A percentile compares a stretch with the other conserved stretches of the same genome.
Evolutionary conservation across 2,797 vertebrate species (phyloP).

Genomic region (Centropyge bicolor): DNA sequence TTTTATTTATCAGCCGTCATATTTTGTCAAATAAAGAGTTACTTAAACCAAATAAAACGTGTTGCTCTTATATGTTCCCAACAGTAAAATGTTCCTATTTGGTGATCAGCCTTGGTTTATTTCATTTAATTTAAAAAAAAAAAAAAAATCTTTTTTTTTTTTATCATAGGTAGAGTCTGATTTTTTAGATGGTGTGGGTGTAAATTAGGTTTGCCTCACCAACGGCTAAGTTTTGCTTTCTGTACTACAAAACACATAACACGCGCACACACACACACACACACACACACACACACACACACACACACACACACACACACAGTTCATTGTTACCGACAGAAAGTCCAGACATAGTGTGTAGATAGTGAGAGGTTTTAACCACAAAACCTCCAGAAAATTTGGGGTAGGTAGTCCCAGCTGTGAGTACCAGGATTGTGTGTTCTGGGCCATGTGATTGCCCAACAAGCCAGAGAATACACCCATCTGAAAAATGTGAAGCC

Average conservation of each 20-base stretch:
- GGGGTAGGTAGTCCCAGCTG: conserved; percentile 50
- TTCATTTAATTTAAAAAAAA: no score
- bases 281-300: conserved; percentile 4
- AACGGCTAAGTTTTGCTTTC: not conserved
- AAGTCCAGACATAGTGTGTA: conserved; percentile 63
- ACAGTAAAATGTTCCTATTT: not conserved
- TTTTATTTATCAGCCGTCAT: conserved; percentile 42
- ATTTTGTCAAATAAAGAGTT: conserved; percentile 55
- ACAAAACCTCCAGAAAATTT: conserved; percentile 67
- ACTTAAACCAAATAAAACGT: conserved; percentile 1
- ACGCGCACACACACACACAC: not conserved
- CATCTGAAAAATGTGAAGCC: conserved; percentile 64
- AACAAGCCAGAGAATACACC: conserved; percentile 43
- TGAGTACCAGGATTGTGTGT: conserved; percentile 49
- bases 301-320: conserved; percentile 5
- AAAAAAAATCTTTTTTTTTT: not conserved
- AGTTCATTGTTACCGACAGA: conserved; percentile 41
- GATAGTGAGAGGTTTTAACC: conserved; percentile 58
- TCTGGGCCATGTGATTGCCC: conserved; percentile 61
- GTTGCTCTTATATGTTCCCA: not conserved
- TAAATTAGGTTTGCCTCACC: no score
- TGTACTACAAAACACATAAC: conserved; percentile 28
- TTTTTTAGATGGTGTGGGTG: no score
- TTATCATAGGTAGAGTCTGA: no score
- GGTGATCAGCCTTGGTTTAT: not conserved